phyloP scores from a whole-genome alignment of 2,797 vertebrate genomes.

The Mergus octosetaceus region DNA sequence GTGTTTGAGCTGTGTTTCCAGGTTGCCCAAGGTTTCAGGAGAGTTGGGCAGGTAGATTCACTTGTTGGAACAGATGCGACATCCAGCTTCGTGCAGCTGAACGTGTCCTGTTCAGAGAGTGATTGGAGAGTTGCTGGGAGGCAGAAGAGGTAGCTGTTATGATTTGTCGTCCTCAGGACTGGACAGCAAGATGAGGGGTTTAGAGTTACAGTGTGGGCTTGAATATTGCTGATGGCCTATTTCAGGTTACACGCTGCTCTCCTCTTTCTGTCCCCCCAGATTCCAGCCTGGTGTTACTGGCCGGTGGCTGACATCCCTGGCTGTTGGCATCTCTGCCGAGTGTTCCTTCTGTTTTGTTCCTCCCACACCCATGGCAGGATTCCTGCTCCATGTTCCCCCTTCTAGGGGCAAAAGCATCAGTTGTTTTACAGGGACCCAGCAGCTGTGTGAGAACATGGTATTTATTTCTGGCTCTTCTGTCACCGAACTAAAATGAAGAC shows the following conservation, averaged over 20 bases:
- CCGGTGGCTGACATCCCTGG: not conserved
- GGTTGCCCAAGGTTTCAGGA: not conserved
- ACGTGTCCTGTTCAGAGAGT: not conserved
- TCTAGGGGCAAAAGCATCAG: not conserved
- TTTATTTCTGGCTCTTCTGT: not conserved
- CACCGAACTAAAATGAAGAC: not conserved
- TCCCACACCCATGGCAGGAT: rapidly evolving
- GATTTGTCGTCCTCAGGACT: not conserved
- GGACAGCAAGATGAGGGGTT: not conserved
- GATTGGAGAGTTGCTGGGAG: not conserved
- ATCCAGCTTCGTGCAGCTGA: not conserved
- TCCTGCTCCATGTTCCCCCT: rapidly evolving
- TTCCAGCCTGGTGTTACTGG: not conserved
- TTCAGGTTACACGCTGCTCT: not conserved
- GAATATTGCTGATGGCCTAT: not conserved
- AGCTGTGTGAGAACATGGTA: not conserved
- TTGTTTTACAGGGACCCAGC: not conserved
- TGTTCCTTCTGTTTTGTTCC: not conserved
- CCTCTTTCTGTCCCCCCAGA: not conserved
- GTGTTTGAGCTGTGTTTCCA: not conserved
- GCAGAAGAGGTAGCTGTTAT: not conserved
- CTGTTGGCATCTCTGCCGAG: not conserved
- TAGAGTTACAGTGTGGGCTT: not conserved
- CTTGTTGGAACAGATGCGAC: not conserved
- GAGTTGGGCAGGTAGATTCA: not conserved